These are phyloP conservation scores for Salvelinus sp. DNA, from an alignment of 2,113 vertebrate species.

Conservation along the genomic window DNA sequence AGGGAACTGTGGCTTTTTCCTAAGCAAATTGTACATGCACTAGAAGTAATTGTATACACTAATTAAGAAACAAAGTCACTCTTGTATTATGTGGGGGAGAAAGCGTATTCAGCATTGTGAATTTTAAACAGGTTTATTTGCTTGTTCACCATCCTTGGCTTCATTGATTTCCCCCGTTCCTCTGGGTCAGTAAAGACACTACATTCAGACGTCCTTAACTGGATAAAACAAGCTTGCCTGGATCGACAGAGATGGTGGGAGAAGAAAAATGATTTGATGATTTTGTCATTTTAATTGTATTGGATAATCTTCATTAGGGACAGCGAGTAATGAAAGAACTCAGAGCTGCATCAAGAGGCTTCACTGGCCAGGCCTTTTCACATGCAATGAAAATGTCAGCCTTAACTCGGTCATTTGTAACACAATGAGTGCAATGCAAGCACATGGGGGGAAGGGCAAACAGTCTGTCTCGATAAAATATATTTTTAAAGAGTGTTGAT, in stretches of 20 bases:
- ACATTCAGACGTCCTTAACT: constrained; percentile 49
- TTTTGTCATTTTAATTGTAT: constrained; percentile 88
- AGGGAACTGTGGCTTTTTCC: constrained; percentile 4
- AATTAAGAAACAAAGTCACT: constrained; percentile 60
- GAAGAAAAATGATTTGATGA: constrained; percentile 47
- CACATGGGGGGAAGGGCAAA: constrained; percentile 86
- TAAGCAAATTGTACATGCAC: constrained; percentile 24
- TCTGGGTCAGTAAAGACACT: constrained; percentile 47
- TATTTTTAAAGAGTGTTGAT: constrained; percentile 84
- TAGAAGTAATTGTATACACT: constrained; percentile 38
- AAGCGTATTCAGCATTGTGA: constrained; percentile 56
- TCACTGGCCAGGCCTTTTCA: constrained; percentile 79
- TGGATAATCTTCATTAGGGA: constrained; percentile 90
- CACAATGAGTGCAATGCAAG: constrained; percentile 89
- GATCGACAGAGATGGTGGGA: constrained; percentile 34
- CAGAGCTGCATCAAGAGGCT: constrained; percentile 82
- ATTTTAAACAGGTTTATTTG: constrained; percentile 61
- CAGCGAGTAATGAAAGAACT: constrained; percentile 82
- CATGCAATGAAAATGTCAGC: constrained; percentile 90
- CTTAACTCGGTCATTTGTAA: constrained; percentile 95
- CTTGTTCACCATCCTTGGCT: constrained; percentile 44
- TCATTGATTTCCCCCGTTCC: constrained; percentile 63
- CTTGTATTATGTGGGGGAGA: constrained; percentile 53
- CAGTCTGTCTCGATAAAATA: constrained; percentile 81
- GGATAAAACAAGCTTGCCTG: constrained; percentile 30